phyloP scores from a whole-genome alignment of 2,888 invertebrate species.

The Hirtodrosophila histrioides region DNA sequence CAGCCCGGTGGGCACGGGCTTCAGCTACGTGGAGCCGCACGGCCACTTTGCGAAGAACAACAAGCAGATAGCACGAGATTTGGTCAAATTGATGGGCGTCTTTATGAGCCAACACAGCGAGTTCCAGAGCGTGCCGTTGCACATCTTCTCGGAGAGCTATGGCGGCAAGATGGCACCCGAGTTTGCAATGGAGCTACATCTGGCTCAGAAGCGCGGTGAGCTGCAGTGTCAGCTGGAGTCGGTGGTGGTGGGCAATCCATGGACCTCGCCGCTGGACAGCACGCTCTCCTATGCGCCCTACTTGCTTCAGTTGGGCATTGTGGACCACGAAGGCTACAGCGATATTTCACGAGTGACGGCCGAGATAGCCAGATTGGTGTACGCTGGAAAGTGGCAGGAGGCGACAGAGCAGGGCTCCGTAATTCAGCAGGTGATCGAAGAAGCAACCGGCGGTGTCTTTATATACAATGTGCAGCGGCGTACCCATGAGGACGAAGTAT shows the following conservation, averaged over 20 bases:
- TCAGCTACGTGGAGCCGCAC: constrained; percentile 89
- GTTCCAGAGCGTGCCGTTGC: constrained; percentile 89
- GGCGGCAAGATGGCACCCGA: constrained; percentile 96
- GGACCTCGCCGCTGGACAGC: constrained; percentile 94
- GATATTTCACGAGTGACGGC: constrained; percentile 86
- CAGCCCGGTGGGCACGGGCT: constrained; percentile 95
- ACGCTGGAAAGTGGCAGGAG: constrained; percentile 86
- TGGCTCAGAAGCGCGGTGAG: constrained; percentile 87
- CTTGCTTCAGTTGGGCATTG: constrained; percentile 89
- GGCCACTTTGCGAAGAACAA: constrained; percentile 86
- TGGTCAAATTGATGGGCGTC: constrained; percentile 88
- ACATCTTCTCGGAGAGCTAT: constrained; percentile 94
- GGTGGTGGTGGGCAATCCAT: constrained; percentile 93
- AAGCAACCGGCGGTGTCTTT: constrained; percentile 68
- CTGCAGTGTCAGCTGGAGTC: constrained; percentile 90
- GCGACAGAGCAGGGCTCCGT: constrained; percentile 85
- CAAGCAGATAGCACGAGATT: constrained; percentile 89
- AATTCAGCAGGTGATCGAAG: constrained; percentile 48
- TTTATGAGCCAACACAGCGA: constrained; percentile 88
- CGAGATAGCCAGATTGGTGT: constrained; percentile 84
- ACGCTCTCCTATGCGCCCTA: constrained; percentile 93
- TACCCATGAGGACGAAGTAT: constrained; percentile 86
- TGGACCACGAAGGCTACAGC: constrained; percentile 88
- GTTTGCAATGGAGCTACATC: constrained; percentile 86
- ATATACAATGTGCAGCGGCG: constrained; percentile 87